Evolutionary conservation across 2,888 invertebrate species (phyloP).

Genomic region (Ectemnius continuus): DNA sequence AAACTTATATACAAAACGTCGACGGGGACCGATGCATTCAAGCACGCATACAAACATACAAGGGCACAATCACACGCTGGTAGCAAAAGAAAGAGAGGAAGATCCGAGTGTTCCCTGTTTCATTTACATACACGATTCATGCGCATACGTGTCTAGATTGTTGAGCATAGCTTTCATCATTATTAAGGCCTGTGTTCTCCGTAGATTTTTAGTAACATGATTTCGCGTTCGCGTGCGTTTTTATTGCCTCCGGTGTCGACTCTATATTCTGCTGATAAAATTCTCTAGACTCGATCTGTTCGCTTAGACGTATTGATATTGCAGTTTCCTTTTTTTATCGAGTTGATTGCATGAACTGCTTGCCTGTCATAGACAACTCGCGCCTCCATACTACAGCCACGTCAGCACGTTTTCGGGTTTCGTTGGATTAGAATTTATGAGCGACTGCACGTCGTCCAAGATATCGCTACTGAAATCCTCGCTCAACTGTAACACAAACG

Average conservation of each 20-base stretch:
- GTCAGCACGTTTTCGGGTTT: slow-evolving; percentile 92
- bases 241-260: slow-evolving; percentile 30
- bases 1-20: slow-evolving; percentile 58
- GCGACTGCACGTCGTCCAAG: slow-evolving; percentile 92
- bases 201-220: slow-evolving; percentile 37
- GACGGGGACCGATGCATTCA: slow-evolving; percentile 42
- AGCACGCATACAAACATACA: slow-evolving; percentile 45
- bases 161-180: slow-evolving; percentile 50
- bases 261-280: slow-evolving; percentile 37
- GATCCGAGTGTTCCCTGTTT: slow-evolving; percentile 27
- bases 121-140: slow-evolving; percentile 38
- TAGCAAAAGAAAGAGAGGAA: slow-evolving; percentile 19
- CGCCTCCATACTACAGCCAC: slow-evolving; percentile 84
- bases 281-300: slow-evolving; percentile 41
- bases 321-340: slow-evolving; percentile 32
- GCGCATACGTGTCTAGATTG: slow-evolving; percentile 29
- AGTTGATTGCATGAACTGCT: slow-evolving; percentile 45
- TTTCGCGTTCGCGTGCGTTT: slow-evolving; percentile 13
- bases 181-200: slow-evolving; percentile 37
- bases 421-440: slow-evolving; percentile 91
- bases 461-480: slow-evolving; percentile 93
- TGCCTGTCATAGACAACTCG: slow-evolving; percentile 52
- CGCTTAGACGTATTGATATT: slow-evolving; percentile 43
- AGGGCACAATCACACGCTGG: slow-evolving; percentile 31
- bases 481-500: slow-evolving; percentile 81